Conservation (phyloP, 2,888 invertebrate genomes). For the Diaperis boleti region DNA sequence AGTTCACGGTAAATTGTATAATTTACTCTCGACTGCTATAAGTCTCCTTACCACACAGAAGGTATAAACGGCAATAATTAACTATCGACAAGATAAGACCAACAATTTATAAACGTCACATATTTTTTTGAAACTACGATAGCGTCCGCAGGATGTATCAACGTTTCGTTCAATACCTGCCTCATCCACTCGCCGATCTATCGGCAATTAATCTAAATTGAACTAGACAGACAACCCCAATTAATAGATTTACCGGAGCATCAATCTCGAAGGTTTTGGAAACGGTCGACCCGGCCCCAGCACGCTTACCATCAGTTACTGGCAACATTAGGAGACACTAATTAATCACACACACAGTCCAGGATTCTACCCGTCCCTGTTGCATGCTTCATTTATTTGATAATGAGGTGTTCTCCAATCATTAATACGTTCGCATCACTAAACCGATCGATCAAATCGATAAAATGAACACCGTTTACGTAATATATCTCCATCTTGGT, state of each 20-base stretch:
- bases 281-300: constrained; percentile 18
- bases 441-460: constrained; percentile 48
- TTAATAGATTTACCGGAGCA: constrained; percentile 57
- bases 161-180: constrained; percentile 29
- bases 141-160: not conserved
- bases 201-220: constrained; percentile 65
- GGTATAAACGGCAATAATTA: not conserved
- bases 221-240: constrained; percentile 62
- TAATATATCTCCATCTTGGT: constrained; percentile 27
- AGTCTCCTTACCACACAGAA: not conserved
- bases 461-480: constrained; percentile 39
- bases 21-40: too few species aligned
- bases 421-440: constrained; percentile 48
- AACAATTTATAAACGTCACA: constrained; percentile 2
- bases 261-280: constrained; percentile 42
- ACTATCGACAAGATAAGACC: not conserved
- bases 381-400: constrained; percentile 51
- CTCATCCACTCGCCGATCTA: constrained; percentile 49
- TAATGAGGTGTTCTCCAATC: constrained; percentile 51
- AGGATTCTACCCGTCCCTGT: constrained; percentile 42
- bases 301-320: constrained; percentile 42
- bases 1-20: too few species aligned
- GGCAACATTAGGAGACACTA: constrained; percentile 47
- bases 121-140: constrained; percentile 4
- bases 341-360: constrained; percentile 48